These are phyloP conservation scores for Phycodurus eques DNA, from an alignment of 2,113 vertebrate species.

Conservation along the genomic window DNA sequence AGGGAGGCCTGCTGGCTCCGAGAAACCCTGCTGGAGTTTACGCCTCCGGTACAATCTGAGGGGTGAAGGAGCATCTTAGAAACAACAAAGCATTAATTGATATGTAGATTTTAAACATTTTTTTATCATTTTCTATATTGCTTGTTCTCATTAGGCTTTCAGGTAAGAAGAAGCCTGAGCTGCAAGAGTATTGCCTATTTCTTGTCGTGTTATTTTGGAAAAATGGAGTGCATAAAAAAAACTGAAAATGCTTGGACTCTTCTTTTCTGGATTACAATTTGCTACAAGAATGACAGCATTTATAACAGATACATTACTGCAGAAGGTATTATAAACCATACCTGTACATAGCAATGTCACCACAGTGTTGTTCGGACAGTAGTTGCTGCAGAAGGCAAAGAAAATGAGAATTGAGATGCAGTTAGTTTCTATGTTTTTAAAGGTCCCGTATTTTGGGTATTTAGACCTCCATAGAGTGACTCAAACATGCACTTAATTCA, in stretches of 20 bases:
- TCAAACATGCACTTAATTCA: no score
- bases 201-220: no score
- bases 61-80: neutral
- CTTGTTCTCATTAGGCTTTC: neutral
- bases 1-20: constrained; percentile 65
- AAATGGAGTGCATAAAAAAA: no score
- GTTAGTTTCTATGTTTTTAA: neutral
- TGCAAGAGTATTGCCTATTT: no score
- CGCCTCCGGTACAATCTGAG: constrained; percentile 74
- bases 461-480: no score
- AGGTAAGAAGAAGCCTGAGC: no score
- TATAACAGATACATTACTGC: neutral
- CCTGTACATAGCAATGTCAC: constrained; percentile 61
- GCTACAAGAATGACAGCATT: neutral
- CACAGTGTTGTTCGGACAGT: constrained; percentile 46
- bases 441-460: no score
- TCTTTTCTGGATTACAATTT: neutral
- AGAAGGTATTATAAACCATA: constrained; percentile 9
- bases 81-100: neutral
- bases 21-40: constrained; percentile 65
- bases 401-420: neutral
- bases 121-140: neutral
- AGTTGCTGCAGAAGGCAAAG: constrained; percentile 28
- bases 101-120: neutral
- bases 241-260: no score